Evolutionary conservation across 2,797 vertebrate species (phyloP).

Genomic region (Neostethus bicornis): DNA sequence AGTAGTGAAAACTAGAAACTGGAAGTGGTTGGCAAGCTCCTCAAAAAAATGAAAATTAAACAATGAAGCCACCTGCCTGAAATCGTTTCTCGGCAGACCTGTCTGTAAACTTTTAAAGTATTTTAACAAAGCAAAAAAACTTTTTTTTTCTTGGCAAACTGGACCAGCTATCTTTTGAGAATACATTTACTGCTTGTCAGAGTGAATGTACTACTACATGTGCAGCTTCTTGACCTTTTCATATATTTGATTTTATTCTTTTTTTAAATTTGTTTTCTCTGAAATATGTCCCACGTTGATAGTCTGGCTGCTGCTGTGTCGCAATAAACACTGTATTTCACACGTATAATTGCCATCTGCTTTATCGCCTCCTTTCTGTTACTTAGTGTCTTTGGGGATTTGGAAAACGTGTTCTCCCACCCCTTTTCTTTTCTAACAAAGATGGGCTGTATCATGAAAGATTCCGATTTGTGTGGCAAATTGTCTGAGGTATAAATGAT

Average conservation of each 20-base stretch:
- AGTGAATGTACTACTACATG: not conserved
- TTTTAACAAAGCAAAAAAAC: not conserved
- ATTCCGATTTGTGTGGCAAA: constrained; percentile 1
- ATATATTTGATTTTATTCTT: constrained; percentile 1
- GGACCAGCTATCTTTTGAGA: not conserved
- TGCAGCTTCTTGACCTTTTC: constrained; percentile 14
- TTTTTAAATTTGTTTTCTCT: constrained; percentile 6
- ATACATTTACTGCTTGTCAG: not conserved
- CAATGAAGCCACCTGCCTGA: constrained; percentile 1
- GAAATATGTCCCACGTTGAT: constrained; percentile 22
- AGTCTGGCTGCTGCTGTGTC: constrained; percentile 11
- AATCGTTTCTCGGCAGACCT: not conserved
- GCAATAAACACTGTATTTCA: constrained; percentile 40
- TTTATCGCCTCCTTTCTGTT: constrained; percentile 24
- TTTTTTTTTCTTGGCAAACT: constrained; percentile 2
- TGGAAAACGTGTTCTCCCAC: not conserved
- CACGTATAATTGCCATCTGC: constrained; percentile 48
- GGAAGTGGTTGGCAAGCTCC: not conserved
- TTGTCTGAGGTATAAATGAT: not conserved
- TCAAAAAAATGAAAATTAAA: not conserved
- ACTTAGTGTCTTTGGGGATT: constrained; percentile 25
- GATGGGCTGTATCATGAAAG: not conserved
- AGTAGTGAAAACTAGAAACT: not conserved
- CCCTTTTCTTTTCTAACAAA: constrained; percentile 5
- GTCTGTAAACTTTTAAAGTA: not conserved